These are phyloP conservation scores for Luffia ferchaultella DNA, from an alignment of 2,888 invertebrate species.

Conservation along the genomic window DNA sequence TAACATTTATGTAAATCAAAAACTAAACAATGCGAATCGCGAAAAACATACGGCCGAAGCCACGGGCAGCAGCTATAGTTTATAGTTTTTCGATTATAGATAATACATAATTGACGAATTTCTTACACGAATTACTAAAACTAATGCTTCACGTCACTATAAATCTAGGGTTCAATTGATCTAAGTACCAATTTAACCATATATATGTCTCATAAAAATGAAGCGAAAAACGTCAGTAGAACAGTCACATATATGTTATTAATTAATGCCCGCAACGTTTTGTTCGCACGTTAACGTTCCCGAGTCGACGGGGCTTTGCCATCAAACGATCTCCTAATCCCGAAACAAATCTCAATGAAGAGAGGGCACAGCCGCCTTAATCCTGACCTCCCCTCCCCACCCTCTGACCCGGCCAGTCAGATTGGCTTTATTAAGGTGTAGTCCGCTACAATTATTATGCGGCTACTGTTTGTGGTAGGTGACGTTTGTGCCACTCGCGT, in stretches of 20 bases:
- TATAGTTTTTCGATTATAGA: too few relatives aligned
- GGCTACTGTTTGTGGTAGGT: slow-evolving; percentile 62
- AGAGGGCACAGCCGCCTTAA: slow-evolving; percentile 50
- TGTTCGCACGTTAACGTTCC: slow-evolving; percentile 32
- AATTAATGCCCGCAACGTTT: slow-evolving; percentile 29
- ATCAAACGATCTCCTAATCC: slow-evolving; percentile 60
- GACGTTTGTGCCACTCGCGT: slow-evolving; percentile 56
- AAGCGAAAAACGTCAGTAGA: too few relatives aligned
- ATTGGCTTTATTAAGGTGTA: slow-evolving; percentile 67
- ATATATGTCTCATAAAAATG: too few relatives aligned
- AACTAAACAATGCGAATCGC: too few relatives aligned
- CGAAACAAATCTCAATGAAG: slow-evolving; percentile 66
- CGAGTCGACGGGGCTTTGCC: slow-evolving; percentile 30
- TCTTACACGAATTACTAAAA: too few relatives aligned
- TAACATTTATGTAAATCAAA: too few relatives aligned
- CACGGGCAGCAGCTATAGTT: too few relatives aligned
- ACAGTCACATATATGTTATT: slow-evolving; percentile 28
- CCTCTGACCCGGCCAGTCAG: slow-evolving; percentile 28
- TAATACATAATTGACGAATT: too few relatives aligned
- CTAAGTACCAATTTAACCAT: too few relatives aligned
- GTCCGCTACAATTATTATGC: slow-evolving; percentile 66
- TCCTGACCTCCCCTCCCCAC: slow-evolving; percentile 35
- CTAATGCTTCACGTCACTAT: too few relatives aligned
- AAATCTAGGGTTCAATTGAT: too few relatives aligned
- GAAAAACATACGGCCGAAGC: too few relatives aligned